phyloP scores from a whole-genome alignment of 2,888 invertebrate species.

The Lepeophtheirus nordmannii region DNA sequence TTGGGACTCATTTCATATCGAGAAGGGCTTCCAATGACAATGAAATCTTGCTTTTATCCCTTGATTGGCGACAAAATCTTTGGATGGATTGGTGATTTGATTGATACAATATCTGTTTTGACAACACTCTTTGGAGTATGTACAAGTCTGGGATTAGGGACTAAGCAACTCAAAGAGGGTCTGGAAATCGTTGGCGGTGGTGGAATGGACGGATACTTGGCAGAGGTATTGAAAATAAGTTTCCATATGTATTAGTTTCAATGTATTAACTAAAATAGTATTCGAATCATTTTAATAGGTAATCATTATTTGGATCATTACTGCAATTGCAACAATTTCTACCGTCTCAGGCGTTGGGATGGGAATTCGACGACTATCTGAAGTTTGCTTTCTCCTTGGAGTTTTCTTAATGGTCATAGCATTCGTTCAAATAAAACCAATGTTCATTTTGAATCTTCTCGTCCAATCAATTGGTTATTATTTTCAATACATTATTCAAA shows the following conservation, averaged over 20 bases:
- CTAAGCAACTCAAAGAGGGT: slow-evolving; percentile 14
- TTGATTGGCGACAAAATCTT: slow-evolving; percentile 20
- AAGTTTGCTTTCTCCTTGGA: slow-evolving; percentile 16
- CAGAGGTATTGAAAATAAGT: too few species aligned
- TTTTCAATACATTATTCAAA: slow-evolving; percentile 12
- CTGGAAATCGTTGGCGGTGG: neutral
- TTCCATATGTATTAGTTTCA: too few species aligned
- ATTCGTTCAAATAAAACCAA: slow-evolving; percentile 12
- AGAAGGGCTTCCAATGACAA: slow-evolving; percentile 21
- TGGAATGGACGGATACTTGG: too few species aligned
- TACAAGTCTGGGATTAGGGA: slow-evolving; percentile 20
- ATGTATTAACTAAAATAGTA: neutral
- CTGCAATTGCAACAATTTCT: slow-evolving; percentile 20
- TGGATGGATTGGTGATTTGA: slow-evolving; percentile 22
- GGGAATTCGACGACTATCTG: slow-evolving; percentile 20
- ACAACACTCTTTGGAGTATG: slow-evolving; percentile 23
- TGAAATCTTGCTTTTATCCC: slow-evolving; percentile 24
- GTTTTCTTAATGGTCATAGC: slow-evolving; percentile 21
- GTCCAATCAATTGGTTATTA: slow-evolving; percentile 19
- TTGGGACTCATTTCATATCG: slow-evolving; percentile 8
- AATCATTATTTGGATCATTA: slow-evolving; percentile 20
- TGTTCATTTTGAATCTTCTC: slow-evolving; percentile 17
- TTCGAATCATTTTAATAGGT: neutral
- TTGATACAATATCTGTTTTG: slow-evolving; percentile 18
- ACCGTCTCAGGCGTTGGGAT: slow-evolving; percentile 15